These are phyloP conservation scores for Linurgus olivaceus DNA, from an alignment of 2,797 vertebrate species.

Conservation along the genomic window DNA sequence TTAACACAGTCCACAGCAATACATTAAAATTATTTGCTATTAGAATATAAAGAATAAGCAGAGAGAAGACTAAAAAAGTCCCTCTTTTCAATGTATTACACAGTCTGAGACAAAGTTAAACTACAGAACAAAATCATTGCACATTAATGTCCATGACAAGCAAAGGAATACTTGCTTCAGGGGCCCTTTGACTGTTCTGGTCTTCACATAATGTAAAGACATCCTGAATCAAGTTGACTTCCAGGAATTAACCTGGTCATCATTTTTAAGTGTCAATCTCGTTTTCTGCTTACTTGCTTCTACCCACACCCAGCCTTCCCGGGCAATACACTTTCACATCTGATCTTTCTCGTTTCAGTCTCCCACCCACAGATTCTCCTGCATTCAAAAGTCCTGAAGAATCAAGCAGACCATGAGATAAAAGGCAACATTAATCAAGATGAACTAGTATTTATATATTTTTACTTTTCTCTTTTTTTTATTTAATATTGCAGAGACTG, in stretches of 20 bases:
- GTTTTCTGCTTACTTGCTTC: neutral
- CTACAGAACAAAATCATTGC: neutral
- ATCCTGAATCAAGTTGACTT: neutral
- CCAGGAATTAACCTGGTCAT: neutral
- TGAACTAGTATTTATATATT: neutral
- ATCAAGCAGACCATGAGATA: neutral
- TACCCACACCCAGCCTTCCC: neutral
- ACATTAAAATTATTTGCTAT: neutral
- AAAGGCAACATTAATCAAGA: neutral
- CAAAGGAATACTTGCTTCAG: neutral
- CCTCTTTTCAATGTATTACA: neutral
- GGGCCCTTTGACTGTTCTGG: neutral
- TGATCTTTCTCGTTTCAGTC: neutral
- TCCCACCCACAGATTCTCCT: neutral
- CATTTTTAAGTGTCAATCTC: neutral
- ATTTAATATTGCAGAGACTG: neutral
- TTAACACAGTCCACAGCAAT: neutral
- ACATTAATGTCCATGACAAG: neutral
- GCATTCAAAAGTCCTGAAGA: neutral
- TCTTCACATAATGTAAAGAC: neutral
- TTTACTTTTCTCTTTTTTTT: neutral
- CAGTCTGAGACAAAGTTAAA: neutral
- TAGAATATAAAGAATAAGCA: neutral
- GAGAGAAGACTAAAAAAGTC: neutral
- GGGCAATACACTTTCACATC: neutral